Evolutionary conservation across 2,888 invertebrate genomes (phyloP).

Genomic region (Polietes domitor): DNA sequence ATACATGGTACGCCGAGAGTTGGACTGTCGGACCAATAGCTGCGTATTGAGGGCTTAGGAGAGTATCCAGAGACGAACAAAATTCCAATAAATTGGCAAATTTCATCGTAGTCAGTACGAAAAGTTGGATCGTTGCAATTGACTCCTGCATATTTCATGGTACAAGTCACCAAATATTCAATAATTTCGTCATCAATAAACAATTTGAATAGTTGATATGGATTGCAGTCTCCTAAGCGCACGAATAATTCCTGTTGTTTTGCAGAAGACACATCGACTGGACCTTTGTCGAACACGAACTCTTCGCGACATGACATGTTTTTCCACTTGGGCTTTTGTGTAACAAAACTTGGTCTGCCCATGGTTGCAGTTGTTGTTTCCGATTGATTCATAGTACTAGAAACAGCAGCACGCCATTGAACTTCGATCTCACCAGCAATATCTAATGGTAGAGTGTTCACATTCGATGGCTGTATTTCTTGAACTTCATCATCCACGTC

Average conservation of each 20-base stretch:
- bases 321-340: conserved; percentile 27
- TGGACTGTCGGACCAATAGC: neutral
- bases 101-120: conserved; percentile 13
- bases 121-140: conserved; percentile 28
- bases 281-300: conserved; percentile 30
- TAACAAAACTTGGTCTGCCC: conserved; percentile 1
- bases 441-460: conserved; percentile 30
- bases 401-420: conserved; percentile 28
- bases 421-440: conserved; percentile 23
- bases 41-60: neutral
- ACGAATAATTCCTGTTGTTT: conserved; percentile 18
- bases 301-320: conserved; percentile 12
- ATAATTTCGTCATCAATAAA: conserved; percentile 33
- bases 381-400: conserved; percentile 31
- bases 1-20: neutral
- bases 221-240: conserved; percentile 17
- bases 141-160: conserved; percentile 20
- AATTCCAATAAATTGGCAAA: neutral
- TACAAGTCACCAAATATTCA: conserved; percentile 32
- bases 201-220: conserved; percentile 15
- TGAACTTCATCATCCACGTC: conserved; percentile 30
- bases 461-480: conserved; percentile 26
- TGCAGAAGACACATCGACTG: conserved; percentile 37
- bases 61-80: neutral
- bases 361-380: conserved; percentile 8